Evolutionary conservation across 2,797 vertebrate genomes (phyloP), one percentile per base, ranked within the genome.

Genomic region (Enteromius afrohamiltoni): DNA sequence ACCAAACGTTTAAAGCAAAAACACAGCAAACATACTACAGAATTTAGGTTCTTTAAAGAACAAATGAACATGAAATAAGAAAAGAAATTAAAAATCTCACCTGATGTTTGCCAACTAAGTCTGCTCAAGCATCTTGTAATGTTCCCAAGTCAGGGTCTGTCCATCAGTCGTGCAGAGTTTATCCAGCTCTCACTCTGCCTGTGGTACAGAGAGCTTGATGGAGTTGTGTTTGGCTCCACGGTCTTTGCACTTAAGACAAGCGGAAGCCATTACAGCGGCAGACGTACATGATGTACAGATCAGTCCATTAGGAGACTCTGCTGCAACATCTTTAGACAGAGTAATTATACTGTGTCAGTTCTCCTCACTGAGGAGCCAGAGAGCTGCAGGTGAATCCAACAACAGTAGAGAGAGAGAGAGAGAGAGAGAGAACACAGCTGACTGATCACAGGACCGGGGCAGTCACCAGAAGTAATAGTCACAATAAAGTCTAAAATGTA

Each of bases 391-490:
- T 68, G 65, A 51, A 23, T 31, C 45, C 62, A 45, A 45, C 40
- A 51, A 60, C 45, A 19, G 16, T 0, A 62, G 31, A 31, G 82
- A 83, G 47, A 71, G 31, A 77, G 82, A 47, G 81, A 60, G 45
- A 83, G 55, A 58, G 71, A 75, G 58, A 53, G 42, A 77, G 37
- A 65, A 60, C 55, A 65, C 69, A 76, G 85, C 79, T 76, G 79
- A 80, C 42, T 26, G 58, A 60, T 60, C 58, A 26, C 58, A 55
- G 62, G 14, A 78, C 26, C 49, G 17, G 14, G 58, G 23, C 14
- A 80, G 62, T 83, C 74, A 83, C 76, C 77, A 80, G 60, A 74
- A 49, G 83, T 19, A 83, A 80, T 69, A 85, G 53, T 77, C 75
- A 85, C 83, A 85, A 7, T 73, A 60, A 53, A 82, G 26, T 62